Conservation (phyloP, 2,888 invertebrate genomes). For the Eupithecia exiguata region DNA sequence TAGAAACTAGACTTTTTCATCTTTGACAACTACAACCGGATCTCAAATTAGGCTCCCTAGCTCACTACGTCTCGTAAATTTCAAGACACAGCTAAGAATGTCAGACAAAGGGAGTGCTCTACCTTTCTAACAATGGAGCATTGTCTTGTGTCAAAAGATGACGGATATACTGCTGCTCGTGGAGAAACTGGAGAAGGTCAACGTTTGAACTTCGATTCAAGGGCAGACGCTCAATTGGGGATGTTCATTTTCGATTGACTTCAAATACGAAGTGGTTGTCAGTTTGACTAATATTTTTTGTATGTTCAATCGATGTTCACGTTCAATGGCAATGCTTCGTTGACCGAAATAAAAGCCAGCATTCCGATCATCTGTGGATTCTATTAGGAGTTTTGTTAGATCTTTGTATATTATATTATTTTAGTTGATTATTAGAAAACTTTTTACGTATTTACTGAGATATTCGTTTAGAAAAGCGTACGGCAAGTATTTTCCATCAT, state of each 20-base stretch:
- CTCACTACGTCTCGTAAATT: slow-evolving; percentile 7
- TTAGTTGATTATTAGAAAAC: background rate
- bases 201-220: slow-evolving; percentile 1
- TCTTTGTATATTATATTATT: too few species aligned
- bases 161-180: slow-evolving; percentile 4
- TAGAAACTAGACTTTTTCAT: background rate
- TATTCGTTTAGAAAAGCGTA: slow-evolving; percentile 15
- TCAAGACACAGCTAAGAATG: slow-evolving; percentile 9
- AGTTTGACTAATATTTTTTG: too few species aligned
- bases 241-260: background rate
- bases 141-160: slow-evolving; percentile 7
- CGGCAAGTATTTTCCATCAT: slow-evolving; percentile 34
- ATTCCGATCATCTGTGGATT: too few species aligned
- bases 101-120: slow-evolving; percentile 5
- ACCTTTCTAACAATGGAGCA: background rate
- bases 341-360: too few species aligned
- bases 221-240: background rate
- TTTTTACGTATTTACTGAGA: background rate
- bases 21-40: background rate
- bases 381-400: too few species aligned
- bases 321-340: too few species aligned
- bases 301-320: too few species aligned
- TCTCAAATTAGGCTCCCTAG: background rate
- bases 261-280: background rate
- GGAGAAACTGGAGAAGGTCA: slow-evolving; percentile 5